A percentile compares a stretch with the other conserved stretches of the same genome.
Conservation (phyloP, 2,797 vertebrate species). For the Sebastes dallii region DNA sequence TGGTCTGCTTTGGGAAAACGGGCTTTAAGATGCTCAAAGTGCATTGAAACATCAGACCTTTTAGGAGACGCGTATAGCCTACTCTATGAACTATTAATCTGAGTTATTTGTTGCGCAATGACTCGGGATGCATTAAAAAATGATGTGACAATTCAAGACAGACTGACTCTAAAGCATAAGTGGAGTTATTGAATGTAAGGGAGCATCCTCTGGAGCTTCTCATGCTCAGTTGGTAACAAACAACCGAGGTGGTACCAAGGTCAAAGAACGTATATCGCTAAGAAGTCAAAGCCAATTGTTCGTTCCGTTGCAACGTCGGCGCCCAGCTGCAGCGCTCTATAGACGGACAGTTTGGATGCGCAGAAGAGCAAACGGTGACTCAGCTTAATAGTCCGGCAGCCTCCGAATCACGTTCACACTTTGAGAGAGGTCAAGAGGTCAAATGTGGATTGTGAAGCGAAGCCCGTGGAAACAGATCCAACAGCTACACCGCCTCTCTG, state of each 20-base stretch:
- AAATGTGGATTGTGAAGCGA: background rate
- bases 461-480: background rate
- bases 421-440: constrained; percentile 1
- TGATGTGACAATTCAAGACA: background rate
- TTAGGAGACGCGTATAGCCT: background rate
- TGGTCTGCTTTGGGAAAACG: constrained; percentile 32
- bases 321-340: too few relatives aligned
- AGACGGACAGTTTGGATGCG: background rate
- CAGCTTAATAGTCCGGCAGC: background rate
- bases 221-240: background rate
- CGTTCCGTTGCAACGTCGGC: too few relatives aligned
- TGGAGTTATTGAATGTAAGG: background rate
- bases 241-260: rapidly evolving
- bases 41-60: constrained; percentile 33
- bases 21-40: constrained; percentile 30
- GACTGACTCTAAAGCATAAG: background rate
- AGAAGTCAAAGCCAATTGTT: too few relatives aligned
- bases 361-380: background rate
- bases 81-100: background rate
- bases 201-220: background rate
- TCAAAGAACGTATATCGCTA: too few relatives aligned
- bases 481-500: background rate
- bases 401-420: background rate
- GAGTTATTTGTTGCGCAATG: background rate
- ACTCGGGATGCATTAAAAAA: background rate